Evolutionary conservation across 2,113 vertebrate genomes (phyloP).

Genomic region (Pseudopipra pipra): DNA sequence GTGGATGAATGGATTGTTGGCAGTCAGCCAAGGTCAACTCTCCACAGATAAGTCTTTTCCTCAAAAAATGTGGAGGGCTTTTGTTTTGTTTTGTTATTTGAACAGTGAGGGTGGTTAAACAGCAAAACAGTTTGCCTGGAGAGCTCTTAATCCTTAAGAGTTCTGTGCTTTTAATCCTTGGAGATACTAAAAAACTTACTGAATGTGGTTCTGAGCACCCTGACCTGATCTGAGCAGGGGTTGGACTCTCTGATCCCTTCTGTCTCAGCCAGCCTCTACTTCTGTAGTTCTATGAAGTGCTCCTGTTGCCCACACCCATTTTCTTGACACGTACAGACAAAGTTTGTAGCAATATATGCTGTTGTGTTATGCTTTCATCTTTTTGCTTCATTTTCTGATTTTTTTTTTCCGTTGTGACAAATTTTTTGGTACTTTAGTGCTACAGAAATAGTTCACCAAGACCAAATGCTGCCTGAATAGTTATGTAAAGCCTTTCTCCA

Average conservation of each 20-base stretch:
- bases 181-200: background rate
- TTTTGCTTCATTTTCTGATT: background rate
- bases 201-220: background rate
- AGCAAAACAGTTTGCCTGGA: background rate
- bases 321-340: background rate
- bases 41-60: background rate
- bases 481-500: background rate
- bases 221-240: background rate
- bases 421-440: background rate
- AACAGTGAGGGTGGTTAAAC: background rate
- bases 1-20: background rate
- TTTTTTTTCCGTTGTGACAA: background rate
- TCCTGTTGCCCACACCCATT: background rate
- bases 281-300: background rate
- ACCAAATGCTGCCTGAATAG: background rate
- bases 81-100: background rate
- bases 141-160: background rate
- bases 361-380: background rate
- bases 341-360: background rate
- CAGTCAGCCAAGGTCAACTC: background rate
- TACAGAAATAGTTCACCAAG: background rate
- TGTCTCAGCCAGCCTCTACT: background rate
- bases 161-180: background rate
- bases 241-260: background rate
- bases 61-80: too few species aligned